Base-by-base conservation (phyloP, 35 echinoderm and acorn worm genomes). In the Ophiothrix spiculata region DNA sequence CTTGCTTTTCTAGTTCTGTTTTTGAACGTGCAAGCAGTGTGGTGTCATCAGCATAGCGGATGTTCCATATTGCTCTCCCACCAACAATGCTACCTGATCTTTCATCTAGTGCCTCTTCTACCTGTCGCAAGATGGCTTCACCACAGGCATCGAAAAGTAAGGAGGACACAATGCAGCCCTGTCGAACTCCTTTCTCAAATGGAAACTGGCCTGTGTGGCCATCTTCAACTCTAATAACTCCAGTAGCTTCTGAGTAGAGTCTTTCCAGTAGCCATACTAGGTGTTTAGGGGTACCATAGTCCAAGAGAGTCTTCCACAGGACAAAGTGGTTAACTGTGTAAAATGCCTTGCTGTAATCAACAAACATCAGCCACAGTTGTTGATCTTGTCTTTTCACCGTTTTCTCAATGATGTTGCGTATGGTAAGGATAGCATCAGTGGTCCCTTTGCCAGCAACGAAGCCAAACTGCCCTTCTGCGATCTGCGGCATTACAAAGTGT, bases 341-440 rank as follows among this genome's bases (percentile, higher is more conserved):
- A n/a, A 79, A 79, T 2, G 77, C 77, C 77, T 38, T 35, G 77
- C 77, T 79, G 32, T 39, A 82, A 33, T 82, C 80, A 34, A 46
- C 80, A 82, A 56, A 46, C 80, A 82, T 82, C 80, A 60, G 83
- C 83, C 83, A 75, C 83, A 85, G 83, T 85, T 85, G 64, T 85
- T 85, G 83, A 85, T 85, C 69, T 85, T 85, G 83, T 79, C 56
- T 79, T 75, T 79, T 85, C 83, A 85, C 54, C 38, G 83, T 85
- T 75, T 85, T 85, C 64, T 85, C 83, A 75, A 85, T 85, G 83
- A 69, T 75, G 63, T 85, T 85, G 29, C 60, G 60, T 46, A 82
- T 60, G 39, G 80, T 82, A 32, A 82, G 49, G 49, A 75, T 75
- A 32, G 35, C 83, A 76, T 38, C 49, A 85, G 49, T 74, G 25